Evolutionary conservation across 2,113 vertebrate species (phyloP).

Genomic region (Perccottus glenii): DNA sequence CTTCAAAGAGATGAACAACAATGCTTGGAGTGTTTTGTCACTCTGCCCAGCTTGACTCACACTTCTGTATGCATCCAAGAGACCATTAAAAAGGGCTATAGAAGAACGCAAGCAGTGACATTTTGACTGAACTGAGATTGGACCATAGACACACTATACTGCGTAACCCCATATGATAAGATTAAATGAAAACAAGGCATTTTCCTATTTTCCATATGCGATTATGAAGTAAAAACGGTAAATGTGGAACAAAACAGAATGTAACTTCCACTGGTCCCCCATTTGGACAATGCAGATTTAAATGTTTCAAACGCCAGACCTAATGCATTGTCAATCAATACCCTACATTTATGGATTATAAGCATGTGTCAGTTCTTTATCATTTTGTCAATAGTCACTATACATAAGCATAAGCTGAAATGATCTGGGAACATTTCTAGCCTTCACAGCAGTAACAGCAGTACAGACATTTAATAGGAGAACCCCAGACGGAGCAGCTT

Average conservation of each 20-base stretch:
- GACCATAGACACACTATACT: constrained; percentile 1
- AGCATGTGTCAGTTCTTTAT: too few relatives aligned
- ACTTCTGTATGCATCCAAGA: constrained; percentile 29
- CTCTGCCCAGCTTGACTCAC: constrained; percentile 16
- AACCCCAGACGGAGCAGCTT: constrained; percentile 43
- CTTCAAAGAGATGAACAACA: constrained; percentile 55
- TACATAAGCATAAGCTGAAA: constrained; percentile 20
- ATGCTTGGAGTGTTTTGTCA: constrained; percentile 38
- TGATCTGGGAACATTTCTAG: constrained; percentile 50
- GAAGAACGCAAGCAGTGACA: constrained; percentile 30
- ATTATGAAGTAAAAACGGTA: not conserved
- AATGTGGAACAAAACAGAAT: too few relatives aligned
- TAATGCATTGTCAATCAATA: too few relatives aligned
- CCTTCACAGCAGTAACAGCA: constrained; percentile 34
- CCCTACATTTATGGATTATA: too few relatives aligned
- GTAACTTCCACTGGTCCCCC: too few relatives aligned
- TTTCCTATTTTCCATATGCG: constrained; percentile 7
- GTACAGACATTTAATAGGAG: constrained; percentile 45
- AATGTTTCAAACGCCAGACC: too few relatives aligned
- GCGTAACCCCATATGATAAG: not conserved
- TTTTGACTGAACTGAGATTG: not conserved
- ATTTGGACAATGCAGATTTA: too few relatives aligned
- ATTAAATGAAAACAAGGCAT: not conserved
- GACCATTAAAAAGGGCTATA: constrained; percentile 43
- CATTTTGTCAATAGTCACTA: too few relatives aligned